Percentiles rank a stretch among this genome's conserved stretches.
Evolutionary conservation across 2,113 vertebrate species (phyloP).

Genomic region (Gracilinanus agilis): DNA sequence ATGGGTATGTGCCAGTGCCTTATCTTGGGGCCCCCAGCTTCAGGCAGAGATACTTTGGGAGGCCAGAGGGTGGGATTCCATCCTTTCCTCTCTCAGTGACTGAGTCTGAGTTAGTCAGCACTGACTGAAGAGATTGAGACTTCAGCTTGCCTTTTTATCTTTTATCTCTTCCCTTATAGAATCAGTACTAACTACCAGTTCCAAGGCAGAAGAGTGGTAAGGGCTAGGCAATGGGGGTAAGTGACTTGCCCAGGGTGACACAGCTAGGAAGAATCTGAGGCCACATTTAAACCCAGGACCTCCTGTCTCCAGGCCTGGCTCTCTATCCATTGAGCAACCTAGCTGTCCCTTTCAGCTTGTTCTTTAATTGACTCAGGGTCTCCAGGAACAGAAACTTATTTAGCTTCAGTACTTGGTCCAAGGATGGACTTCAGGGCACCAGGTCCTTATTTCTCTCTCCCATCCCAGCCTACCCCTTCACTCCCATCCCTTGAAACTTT

Average conservation of each 20-base stretch:
- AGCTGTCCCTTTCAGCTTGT: too few species aligned
- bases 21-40: background rate
- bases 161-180: too few species aligned
- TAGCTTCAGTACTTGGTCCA: background rate
- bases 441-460: background rate
- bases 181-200: too few species aligned
- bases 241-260: too few species aligned
- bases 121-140: background rate
- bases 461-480: background rate
- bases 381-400: background rate
- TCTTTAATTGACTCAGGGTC: background rate
- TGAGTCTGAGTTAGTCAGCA: background rate
- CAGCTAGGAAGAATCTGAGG: too few species aligned
- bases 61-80: background rate
- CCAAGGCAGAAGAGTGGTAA: too few species aligned
- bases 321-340: too few species aligned
- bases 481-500: conserved; percentile 22
- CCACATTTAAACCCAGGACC: too few species aligned
- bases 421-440: background rate
- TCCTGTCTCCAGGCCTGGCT: too few species aligned
- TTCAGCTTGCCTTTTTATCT: background rate
- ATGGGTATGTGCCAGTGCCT: background rate
- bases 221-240: too few species aligned
- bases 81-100: background rate
- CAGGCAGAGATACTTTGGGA: conserved; percentile 10